phyloP scores from a whole-genome alignment of 2,888 invertebrate genomes.

The Caenorhabditis sp. region DNA sequence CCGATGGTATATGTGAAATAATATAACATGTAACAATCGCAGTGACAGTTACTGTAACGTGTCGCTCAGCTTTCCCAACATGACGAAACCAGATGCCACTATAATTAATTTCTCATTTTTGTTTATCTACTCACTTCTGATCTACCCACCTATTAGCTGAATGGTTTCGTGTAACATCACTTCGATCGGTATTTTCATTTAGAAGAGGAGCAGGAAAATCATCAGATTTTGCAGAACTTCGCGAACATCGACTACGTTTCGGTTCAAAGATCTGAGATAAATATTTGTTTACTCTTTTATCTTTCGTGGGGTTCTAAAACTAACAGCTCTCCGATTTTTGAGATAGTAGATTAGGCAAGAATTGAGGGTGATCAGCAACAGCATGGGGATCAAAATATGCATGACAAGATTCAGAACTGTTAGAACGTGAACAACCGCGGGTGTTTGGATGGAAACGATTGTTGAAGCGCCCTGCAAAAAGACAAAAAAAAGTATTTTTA shows the following conservation, averaged over 20 bases:
- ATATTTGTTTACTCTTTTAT: not conserved
- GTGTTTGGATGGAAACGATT: slow-evolving; percentile 17
- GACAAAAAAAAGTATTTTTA: not conserved
- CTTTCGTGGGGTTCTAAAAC: not conserved
- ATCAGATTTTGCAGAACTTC: slow-evolving; percentile 27
- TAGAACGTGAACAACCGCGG: slow-evolving; percentile 15
- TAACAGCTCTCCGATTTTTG: slow-evolving; percentile 31
- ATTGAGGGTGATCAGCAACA: slow-evolving; percentile 48
- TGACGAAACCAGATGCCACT: slow-evolving; percentile 48
- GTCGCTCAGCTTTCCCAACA: slow-evolving; percentile 49
- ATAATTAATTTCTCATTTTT: slow-evolving; percentile 5
- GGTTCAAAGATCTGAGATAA: slow-evolving; percentile 33
- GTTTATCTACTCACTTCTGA: not conserved
- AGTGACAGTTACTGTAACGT: slow-evolving; percentile 54
- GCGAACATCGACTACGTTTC: slow-evolving; percentile 8
- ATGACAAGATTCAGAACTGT: slow-evolving; percentile 24
- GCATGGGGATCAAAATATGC: slow-evolving; percentile 49
- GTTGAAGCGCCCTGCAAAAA: slow-evolving; percentile 17
- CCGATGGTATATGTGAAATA: slow-evolving; percentile 52
- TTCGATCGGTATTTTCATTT: slow-evolving; percentile 14
- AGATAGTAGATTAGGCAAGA: slow-evolving; percentile 52
- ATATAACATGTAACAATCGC: slow-evolving; percentile 55
- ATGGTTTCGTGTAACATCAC: slow-evolving; percentile 31
- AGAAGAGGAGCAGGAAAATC: slow-evolving; percentile 34
- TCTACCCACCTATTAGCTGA: slow-evolving; percentile 27